Conservation (phyloP, 2,888 invertebrate genomes). For the Pterostichus niger region DNA sequence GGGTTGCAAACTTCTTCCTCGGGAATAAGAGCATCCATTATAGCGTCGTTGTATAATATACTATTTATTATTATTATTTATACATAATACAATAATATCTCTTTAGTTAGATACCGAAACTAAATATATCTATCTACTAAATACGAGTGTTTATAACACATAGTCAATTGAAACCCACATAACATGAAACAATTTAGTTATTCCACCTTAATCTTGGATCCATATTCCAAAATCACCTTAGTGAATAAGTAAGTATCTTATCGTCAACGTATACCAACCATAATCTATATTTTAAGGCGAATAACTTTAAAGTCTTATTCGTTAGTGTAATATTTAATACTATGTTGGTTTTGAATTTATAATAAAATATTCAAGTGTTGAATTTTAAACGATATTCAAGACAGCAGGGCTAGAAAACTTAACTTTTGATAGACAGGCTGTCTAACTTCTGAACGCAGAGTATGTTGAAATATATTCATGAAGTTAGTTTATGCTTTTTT, state of each 20-base stretch:
- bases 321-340: conserved; percentile 13
- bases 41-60: too few relatives aligned
- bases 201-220: not conserved
- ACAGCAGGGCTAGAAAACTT: not conserved
- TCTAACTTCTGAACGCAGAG: conserved; percentile 7
- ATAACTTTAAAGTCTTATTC: not conserved
- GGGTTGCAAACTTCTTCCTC: too few relatives aligned
- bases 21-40: too few relatives aligned
- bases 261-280: conserved; percentile 2
- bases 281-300: conserved; percentile 11
- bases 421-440: not conserved
- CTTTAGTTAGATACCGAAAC: too few relatives aligned
- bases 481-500: not conserved
- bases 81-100: too few relatives aligned
- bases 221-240: not conserved
- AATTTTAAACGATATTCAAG: not conserved
- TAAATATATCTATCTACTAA: too few relatives aligned
- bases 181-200: not conserved
- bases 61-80: too few relatives aligned
- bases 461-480: not conserved
- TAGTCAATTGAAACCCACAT: too few relatives aligned
- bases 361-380: conserved; percentile 21
- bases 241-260: conserved; percentile 17
- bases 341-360: conserved; percentile 7
- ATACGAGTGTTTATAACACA: too few relatives aligned